Evolutionary conservation across 2,797 vertebrate genomes (phyloP).

Genomic region (Eulemur coronatus): DNA sequence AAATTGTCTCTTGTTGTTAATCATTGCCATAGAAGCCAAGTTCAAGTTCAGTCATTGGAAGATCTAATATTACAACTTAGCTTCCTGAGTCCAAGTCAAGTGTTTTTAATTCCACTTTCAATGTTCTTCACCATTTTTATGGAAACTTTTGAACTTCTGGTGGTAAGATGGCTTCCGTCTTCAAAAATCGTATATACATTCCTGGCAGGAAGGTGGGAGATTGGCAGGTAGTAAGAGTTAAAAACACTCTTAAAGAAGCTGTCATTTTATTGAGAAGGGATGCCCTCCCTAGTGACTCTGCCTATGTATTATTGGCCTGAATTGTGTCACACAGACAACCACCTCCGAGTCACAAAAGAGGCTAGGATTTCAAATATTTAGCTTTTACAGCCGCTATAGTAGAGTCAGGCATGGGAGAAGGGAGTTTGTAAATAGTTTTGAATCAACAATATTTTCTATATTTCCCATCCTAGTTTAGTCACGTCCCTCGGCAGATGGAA

Average conservation of each 20-base stretch:
- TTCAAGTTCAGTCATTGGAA: neutral
- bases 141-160: neutral
- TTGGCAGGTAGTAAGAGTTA: neutral
- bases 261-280: neutral
- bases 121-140: neutral
- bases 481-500: neutral
- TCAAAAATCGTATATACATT: neutral
- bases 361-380: neutral
- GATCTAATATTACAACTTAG: neutral
- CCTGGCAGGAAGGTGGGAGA: neutral
- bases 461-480: neutral
- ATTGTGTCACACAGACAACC: neutral
- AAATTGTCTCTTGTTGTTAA: neutral
- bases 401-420: neutral
- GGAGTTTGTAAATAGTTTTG: neutral
- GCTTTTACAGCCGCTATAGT: neutral
- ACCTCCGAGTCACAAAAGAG: neutral
- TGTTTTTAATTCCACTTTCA: neutral
- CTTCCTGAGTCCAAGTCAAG: neutral
- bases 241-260: neutral
- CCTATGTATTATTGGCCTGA: neutral
- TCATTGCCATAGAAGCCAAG: neutral
- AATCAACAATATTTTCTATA: neutral
- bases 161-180: neutral
- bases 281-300: neutral